These are phyloP conservation scores for Peromyscus nudipes DNA, from an alignment of 2,797 vertebrate species.

Conservation along the genomic window DNA sequence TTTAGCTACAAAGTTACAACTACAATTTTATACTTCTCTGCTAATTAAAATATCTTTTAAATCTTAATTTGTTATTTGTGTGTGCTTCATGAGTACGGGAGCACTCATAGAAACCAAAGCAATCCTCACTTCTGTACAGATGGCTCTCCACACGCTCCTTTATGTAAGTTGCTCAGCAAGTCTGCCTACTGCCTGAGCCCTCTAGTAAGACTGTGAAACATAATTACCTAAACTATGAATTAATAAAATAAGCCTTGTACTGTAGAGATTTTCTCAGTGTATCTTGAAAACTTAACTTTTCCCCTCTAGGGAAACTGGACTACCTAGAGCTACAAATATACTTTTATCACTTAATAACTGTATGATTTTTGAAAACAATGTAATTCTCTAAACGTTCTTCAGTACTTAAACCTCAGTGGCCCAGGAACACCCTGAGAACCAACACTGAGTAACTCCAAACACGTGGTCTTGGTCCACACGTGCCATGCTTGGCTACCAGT, in stretches of 20 bases:
- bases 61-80: not conserved
- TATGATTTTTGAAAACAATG: not conserved
- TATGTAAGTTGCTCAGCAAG: not conserved
- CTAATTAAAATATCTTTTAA: not conserved
- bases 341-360: not conserved
- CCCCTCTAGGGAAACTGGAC: not conserved
- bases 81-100: not conserved
- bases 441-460: not conserved
- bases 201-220: not conserved
- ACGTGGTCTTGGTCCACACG: not conserved
- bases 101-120: not conserved
- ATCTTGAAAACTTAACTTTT: not conserved
- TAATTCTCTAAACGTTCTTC: not conserved
- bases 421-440: not conserved
- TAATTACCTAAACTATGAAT: not conserved
- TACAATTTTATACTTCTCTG: not conserved
- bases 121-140: too few relatives aligned
- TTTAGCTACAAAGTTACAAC: too few relatives aligned
- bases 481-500: too few relatives aligned
- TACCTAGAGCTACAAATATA: not conserved
- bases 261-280: not conserved
- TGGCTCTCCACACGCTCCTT: too few relatives aligned
- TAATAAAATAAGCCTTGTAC: not conserved
- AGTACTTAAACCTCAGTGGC: not conserved
- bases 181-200: too few relatives aligned